These are phyloP conservation scores for Calephelis virginiensis DNA, from an alignment of 1,140 invertebrate species.

Conservation along the genomic window DNA sequence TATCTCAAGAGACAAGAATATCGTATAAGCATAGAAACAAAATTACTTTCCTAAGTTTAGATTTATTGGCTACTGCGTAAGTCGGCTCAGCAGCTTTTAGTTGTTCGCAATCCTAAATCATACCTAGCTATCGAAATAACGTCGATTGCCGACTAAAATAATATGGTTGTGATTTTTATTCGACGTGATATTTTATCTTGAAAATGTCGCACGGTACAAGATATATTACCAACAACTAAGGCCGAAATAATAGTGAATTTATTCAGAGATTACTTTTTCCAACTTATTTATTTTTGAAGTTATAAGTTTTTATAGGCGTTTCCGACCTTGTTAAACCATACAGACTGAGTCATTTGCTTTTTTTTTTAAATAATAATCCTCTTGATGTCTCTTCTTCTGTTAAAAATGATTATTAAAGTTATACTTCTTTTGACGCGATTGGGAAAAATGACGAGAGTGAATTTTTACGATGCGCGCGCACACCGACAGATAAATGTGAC, in stretches of 20 bases:
- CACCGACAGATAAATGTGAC: no score
- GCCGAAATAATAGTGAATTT: slow-evolving; percentile 11
- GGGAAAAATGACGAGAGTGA: no score
- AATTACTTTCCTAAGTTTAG: slow-evolving; percentile 72
- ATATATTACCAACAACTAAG: slow-evolving; percentile 14
- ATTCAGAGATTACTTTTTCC: slow-evolving; percentile 3
- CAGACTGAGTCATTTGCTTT: no score
- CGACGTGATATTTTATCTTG: slow-evolving; percentile 17
- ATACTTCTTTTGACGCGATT: no score
- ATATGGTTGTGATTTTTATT: slow-evolving; percentile 27
- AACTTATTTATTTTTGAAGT: no score
- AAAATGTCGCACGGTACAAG: slow-evolving; percentile 14
- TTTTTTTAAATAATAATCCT: no score
- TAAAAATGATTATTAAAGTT: no score
- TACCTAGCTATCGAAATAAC: slow-evolving; percentile 35
- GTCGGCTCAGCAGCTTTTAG: slow-evolving; percentile 54
- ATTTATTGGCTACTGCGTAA: slow-evolving; percentile 68
- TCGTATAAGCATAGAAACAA: slow-evolving; percentile 62
- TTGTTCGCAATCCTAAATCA: slow-evolving; percentile 71
- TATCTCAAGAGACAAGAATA: slow-evolving; percentile 56
- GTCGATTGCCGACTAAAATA: slow-evolving; percentile 45
- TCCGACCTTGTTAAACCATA: no score
- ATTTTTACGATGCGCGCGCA: no score
- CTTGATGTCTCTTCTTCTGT: no score
- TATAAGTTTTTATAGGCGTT: no score